phyloP scores from a whole-genome alignment of 2,797 vertebrate genomes.

The Tokudaia muenninki region DNA sequence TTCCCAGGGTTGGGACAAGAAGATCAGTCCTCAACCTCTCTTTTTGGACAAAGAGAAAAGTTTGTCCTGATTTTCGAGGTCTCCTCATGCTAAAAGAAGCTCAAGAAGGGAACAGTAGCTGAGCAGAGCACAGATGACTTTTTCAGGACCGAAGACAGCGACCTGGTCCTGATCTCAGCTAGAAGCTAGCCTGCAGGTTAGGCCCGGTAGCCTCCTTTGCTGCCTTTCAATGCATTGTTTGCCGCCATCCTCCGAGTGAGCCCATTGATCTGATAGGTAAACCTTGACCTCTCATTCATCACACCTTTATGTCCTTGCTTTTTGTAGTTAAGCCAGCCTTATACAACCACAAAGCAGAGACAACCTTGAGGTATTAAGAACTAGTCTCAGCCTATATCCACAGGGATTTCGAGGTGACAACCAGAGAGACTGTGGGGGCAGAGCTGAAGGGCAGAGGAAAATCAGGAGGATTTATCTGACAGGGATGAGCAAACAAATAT shows the following conservation, averaged over 20 bases:
- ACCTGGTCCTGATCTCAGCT: background rate
- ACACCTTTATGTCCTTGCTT: background rate
- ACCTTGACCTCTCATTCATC: background rate
- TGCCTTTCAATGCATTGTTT: background rate
- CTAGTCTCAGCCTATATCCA: background rate
- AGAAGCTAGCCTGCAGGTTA: fast-evolving
- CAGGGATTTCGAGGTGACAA: background rate
- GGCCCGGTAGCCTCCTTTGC: fast-evolving
- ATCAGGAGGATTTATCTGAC: slow-evolving; percentile 21
- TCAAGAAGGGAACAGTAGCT: background rate
- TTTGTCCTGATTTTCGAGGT: background rate
- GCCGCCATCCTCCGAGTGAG: background rate
- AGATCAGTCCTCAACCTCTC: background rate
- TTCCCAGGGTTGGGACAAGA: background rate
- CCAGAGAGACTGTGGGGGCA: background rate
- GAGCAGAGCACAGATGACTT: background rate
- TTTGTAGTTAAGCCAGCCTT: slow-evolving; percentile 12
- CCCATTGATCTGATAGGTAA: slow-evolving; percentile 3
- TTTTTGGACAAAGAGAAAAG: background rate
- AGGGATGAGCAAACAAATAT: slow-evolving; percentile 25
- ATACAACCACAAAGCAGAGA: background rate
- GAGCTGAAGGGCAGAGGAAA: background rate
- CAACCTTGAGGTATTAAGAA: slow-evolving; percentile 11
- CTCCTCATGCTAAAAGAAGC: background rate
- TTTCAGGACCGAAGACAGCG: slow-evolving; percentile 86